Evolutionary conservation across 2,797 vertebrate genomes (phyloP).

Genomic region (Arrhamphus sclerolepis): DNA sequence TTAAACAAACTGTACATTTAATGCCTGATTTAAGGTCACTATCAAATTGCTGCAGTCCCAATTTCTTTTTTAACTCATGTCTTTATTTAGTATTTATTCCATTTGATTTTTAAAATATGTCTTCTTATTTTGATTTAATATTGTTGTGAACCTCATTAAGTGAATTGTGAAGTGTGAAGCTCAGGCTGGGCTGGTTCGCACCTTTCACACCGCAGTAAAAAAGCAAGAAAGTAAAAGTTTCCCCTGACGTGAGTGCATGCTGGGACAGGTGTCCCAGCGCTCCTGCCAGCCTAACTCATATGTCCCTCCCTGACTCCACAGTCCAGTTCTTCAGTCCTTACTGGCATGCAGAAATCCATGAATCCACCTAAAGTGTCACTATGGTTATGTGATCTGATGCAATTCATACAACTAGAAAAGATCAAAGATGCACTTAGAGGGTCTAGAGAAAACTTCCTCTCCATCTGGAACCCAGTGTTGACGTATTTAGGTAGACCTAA

Average conservation of each 20-base stretch:
- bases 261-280: slow-evolving; percentile 2
- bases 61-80: no score
- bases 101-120: no score
- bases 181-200: no score
- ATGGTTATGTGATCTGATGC: background rate
- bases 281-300: no score
- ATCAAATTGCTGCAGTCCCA: no score
- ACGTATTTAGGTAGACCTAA: background rate
- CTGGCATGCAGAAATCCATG: slow-evolving; percentile 7
- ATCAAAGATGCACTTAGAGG: background rate
- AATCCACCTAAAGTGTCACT: background rate
- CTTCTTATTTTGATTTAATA: no score
- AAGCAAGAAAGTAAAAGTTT: background rate
- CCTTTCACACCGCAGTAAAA: no score
- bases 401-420: background rate
- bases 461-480: background rate
- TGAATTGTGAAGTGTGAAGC: no score
- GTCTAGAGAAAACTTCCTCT: background rate
- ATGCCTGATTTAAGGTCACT: no score
- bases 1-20: no score
- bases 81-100: no score
- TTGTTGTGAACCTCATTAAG: no score
- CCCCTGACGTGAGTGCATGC: background rate
- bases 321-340: background rate
- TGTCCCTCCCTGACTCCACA: background rate